A percentile compares a stretch with the other conserved stretches of the same genome.
Evolutionary conservation across 92 coral and sea anemone genomes (phyloP).

Genomic region (Palythoa caribaeorum): DNA sequence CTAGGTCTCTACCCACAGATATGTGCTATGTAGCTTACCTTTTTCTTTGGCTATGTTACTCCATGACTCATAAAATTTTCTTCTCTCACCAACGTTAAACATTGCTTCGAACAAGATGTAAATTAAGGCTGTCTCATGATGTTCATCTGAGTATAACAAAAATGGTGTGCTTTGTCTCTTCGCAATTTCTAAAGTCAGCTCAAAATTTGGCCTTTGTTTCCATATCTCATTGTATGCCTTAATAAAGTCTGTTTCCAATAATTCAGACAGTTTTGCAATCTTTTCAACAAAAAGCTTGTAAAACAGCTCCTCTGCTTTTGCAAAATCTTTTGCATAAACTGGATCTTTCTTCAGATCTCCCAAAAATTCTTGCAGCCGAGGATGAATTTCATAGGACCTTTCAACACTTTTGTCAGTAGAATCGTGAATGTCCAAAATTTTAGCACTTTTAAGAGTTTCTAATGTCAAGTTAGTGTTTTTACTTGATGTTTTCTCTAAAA

Average conservation of each 20-base stretch:
- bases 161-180: constrained; percentile 33
- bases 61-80: constrained; percentile 59
- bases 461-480: constrained; percentile 55
- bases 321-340: background rate
- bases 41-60: constrained; percentile 53
- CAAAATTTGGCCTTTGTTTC: constrained; percentile 65
- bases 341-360: constrained; percentile 36
- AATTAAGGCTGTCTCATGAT: constrained; percentile 36
- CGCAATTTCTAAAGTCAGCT: constrained; percentile 70
- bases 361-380: constrained; percentile 66
- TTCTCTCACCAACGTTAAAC: background rate
- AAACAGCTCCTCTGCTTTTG: constrained; percentile 26
- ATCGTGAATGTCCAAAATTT: constrained; percentile 37
- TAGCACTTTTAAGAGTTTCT: constrained; percentile 52
- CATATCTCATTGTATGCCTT: constrained; percentile 49
- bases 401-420: background rate
- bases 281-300: constrained; percentile 63
- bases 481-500: constrained; percentile 44
- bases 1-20: no score
- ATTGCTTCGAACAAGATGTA: constrained; percentile 67
- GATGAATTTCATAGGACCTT: constrained; percentile 73
- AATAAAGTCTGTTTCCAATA: constrained; percentile 62
- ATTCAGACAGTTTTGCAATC: constrained; percentile 50
- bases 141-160: constrained; percentile 42
- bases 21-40: constrained; percentile 21